Evolutionary conservation across 2,113 vertebrate species (phyloP), one percentile per base, ranked within the genome.

Genomic region (Leucosticte australis): DNA sequence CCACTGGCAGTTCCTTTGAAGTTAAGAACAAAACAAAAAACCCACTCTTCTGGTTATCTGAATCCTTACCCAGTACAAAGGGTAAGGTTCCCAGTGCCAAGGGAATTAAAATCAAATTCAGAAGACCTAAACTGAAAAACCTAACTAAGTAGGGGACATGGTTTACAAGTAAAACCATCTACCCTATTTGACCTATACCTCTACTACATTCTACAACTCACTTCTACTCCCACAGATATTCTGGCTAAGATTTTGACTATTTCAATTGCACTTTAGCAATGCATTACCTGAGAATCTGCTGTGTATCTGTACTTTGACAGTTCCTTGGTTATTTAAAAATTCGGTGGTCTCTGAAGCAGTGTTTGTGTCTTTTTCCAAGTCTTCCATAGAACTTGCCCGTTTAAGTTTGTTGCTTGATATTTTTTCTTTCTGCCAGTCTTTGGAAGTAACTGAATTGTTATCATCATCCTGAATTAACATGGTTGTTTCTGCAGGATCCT

Each of bases 401-500:
- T 98, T 99, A 67, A 98, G 97, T 92, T 99, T 99, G 94, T 99
- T 99, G 73, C 97, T 98, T 78, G 98, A 83, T 78, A 97, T 98
- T 97, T 99, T 99, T 96, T 99, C 99, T 87, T 98, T 99, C 95
- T 99, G 98, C 98, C 98, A 98, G 46, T 99, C 98, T 96, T 98
- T 98, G 95, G 98, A 98, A 44, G 96, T 81, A 83, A 97, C 49
- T 3, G 97, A 98, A 71, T 98, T 98, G 82, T 98, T 99, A 17
- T 98, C 98, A 35, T 98, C 98, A 75, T 99, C 99, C 16, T 98
- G 98, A 94, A 99, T 99, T 92, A 99, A 98, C 98, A 99, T 98
- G 85, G 99, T 97, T 8, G 98, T 99, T 96, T 99, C 99, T 62
- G 98, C 98, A 89, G 98, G 96, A 95, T 99, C 98, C 52, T 98